phyloP scores from a whole-genome alignment of 1,140 invertebrate species.

The Drosophila burlai region DNA sequence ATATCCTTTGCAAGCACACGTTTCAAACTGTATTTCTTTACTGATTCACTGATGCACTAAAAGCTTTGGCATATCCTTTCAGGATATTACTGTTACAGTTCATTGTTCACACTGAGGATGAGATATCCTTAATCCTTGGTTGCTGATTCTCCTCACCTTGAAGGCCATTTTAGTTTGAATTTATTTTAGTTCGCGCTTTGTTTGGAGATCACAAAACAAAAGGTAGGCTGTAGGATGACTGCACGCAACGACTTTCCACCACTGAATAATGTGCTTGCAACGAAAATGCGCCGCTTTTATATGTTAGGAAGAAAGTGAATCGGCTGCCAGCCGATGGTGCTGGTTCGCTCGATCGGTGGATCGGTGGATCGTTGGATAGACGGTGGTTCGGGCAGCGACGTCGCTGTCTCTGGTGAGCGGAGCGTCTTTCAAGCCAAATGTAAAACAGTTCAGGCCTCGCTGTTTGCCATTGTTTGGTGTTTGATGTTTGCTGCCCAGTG shows the following conservation, averaged over 20 bases:
- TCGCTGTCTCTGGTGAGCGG: conserved; percentile 39
- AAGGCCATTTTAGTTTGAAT: conserved; percentile 74
- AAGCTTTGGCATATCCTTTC: conserved; percentile 11
- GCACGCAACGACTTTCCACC: conserved; percentile 83
- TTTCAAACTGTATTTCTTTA: background rate
- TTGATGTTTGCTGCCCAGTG: conserved; percentile 35
- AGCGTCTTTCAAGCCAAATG: conserved; percentile 49
- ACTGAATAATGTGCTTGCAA: conserved; percentile 84
- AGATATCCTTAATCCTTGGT: conserved; percentile 65
- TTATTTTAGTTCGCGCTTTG: conserved; percentile 35
- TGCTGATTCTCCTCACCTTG: conserved; percentile 62
- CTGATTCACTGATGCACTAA: conserved; percentile 7
- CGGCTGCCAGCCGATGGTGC: conserved; percentile 23
- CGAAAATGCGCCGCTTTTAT: conserved; percentile 79
- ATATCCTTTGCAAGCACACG: conserved; percentile 1
- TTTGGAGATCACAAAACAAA: conserved; percentile 57
- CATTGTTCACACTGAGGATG: conserved; percentile 12
- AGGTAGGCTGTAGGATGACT: conserved; percentile 50
- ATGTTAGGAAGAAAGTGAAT: conserved; percentile 84
- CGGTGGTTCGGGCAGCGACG: conserved; percentile 32
- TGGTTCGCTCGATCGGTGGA: conserved; percentile 18
- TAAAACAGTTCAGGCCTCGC: conserved; percentile 70
- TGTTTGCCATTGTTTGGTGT: conserved; percentile 37
- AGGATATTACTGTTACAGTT: conserved; percentile 30
- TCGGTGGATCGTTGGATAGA: conserved; percentile 13